phyloP scores from a whole-genome alignment of 2,888 invertebrate genomes.

The Argyra leucocephala region DNA sequence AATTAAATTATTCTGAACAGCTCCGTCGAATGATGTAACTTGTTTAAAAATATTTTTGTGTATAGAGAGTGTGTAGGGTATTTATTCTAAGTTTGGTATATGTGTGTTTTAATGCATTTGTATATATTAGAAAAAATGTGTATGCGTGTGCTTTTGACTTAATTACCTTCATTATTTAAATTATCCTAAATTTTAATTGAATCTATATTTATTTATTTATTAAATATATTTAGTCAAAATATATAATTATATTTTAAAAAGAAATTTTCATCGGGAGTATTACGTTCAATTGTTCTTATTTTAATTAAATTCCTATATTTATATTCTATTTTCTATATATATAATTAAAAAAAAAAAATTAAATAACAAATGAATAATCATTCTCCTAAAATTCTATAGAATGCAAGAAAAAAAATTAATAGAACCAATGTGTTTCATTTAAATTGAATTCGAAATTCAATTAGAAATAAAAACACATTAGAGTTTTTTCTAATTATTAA shows the following conservation, averaged over 20 bases:
- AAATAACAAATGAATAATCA: neutral
- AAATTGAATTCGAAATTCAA: neutral
- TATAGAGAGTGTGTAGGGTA: neutral
- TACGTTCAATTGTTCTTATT: slow-evolving; percentile 3
- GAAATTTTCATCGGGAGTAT: neutral
- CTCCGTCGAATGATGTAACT: slow-evolving; percentile 6
- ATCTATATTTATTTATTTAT: no score
- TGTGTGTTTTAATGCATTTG: no score
- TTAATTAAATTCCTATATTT: neutral
- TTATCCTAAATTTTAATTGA: no score
- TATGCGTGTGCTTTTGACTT: no score
- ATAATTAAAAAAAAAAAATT: neutral
- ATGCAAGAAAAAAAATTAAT: slow-evolving; percentile 9
- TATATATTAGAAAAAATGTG: no score
- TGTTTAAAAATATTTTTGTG: neutral
- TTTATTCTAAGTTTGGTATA: no score
- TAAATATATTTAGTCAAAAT: no score
- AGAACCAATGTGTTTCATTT: neutral
- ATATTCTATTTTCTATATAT: neutral
- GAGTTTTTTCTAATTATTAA: neutral
- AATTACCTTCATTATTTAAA: no score
- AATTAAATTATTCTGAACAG: neutral
- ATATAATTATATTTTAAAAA: no score
- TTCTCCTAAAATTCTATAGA: neutral
- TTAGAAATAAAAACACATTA: neutral